Conservation (phyloP, 2,888 invertebrate genomes). For the Sepiola atlantica region DNA sequence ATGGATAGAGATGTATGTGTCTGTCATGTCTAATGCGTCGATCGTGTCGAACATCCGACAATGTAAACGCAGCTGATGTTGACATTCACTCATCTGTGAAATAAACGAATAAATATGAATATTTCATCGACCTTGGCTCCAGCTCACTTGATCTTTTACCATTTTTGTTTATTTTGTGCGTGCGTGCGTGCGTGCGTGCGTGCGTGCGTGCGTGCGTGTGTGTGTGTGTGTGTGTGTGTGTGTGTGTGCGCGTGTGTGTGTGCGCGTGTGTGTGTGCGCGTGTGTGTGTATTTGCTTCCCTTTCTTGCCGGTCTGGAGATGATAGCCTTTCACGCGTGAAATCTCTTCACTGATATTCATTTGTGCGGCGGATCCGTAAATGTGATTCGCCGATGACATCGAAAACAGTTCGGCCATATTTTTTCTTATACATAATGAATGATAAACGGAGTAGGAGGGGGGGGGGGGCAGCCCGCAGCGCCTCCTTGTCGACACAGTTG, state of each 20-base stretch:
- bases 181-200: no score
- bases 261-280: no score
- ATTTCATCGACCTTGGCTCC: background rate
- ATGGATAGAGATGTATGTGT: no score
- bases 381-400: slow-evolving; percentile 16
- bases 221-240: no score
- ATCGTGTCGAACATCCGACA: background rate
- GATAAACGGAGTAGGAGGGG: background rate
- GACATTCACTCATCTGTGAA: background rate
- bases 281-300: no score
- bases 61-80: background rate
- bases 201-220: no score
- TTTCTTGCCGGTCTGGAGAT: background rate
- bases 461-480: no score
- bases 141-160: background rate
- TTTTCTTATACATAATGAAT: slow-evolving; percentile 12
- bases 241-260: no score
- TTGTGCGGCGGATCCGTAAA: background rate
- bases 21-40: background rate
- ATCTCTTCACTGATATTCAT: background rate
- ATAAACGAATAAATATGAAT: background rate
- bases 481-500: no score
- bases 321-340: background rate
- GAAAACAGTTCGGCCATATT: background rate
- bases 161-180: no score